Evolutionary conservation across 2,888 invertebrate genomes (phyloP).

Genomic region (Protula sp.): DNA sequence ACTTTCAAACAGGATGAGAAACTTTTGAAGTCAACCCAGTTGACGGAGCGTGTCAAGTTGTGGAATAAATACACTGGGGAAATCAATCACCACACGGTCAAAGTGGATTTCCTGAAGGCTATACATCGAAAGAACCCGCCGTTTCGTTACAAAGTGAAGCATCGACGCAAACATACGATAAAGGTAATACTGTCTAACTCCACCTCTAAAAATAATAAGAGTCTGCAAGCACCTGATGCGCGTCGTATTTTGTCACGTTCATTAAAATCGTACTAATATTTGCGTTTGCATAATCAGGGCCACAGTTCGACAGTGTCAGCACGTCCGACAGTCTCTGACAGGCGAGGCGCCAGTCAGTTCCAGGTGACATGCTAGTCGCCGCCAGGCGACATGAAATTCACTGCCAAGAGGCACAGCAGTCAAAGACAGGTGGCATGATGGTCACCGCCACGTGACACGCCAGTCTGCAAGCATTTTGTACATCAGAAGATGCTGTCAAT

Average conservation of each 20-base stretch:
- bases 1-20: constrained; percentile 65
- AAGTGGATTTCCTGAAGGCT: constrained; percentile 78
- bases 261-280: too few species aligned
- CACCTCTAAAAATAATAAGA: background rate
- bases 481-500: too few species aligned
- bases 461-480: too few species aligned
- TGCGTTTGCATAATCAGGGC: too few species aligned
- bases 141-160: constrained; percentile 62
- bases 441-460: too few species aligned
- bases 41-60: constrained; percentile 79
- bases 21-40: constrained; percentile 72
- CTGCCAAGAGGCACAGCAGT: too few species aligned
- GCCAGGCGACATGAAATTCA: too few species aligned
- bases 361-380: too few species aligned
- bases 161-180: constrained; percentile 31
- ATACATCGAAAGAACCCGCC: constrained; percentile 69
- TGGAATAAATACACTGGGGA: constrained; percentile 76
- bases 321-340: too few species aligned
- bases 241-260: background rate
- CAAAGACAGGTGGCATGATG: too few species aligned
- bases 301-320: too few species aligned
- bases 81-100: constrained; percentile 76
- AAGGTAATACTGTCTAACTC: constrained; percentile 24
- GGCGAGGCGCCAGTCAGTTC: too few species aligned
- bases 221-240: background rate